A percentile compares a stretch with the other conserved stretches of the same genome.
phyloP scores from a whole-genome alignment of 2,797 vertebrate species.

The Sebastolobus alascanus region DNA sequence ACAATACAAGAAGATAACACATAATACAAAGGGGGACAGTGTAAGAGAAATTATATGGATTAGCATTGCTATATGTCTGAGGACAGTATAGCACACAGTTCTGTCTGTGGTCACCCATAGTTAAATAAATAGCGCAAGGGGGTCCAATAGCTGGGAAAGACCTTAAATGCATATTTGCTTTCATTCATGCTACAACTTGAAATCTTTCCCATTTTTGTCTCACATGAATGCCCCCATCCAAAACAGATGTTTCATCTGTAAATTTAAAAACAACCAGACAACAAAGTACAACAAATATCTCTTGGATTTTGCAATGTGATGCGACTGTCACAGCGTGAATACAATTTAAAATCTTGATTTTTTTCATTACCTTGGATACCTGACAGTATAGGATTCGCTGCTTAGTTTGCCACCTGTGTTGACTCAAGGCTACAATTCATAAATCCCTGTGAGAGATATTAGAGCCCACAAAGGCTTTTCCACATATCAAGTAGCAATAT shows the following conservation, averaged over 20 bases:
- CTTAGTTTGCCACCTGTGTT: constrained; percentile 14
- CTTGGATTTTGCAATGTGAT: not conserved
- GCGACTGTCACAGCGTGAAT: not conserved
- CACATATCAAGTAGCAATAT: constrained; percentile 12
- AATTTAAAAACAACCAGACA: not conserved
- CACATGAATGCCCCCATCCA: not conserved
- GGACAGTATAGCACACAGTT: not conserved
- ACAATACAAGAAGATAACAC: not conserved
- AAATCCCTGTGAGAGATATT: constrained; percentile 11
- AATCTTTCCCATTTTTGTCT: not conserved
- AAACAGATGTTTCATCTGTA: not conserved
- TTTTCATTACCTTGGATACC: constrained; percentile 9
- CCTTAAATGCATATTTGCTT: not conserved
- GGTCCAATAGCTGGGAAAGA: not conserved
- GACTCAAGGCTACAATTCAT: constrained; percentile 13
- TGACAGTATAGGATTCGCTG: constrained; percentile 7
- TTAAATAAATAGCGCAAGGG: too few relatives aligned
- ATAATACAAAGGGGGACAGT: not conserved
- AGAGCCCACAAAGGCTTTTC: not conserved
- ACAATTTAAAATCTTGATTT: not conserved
- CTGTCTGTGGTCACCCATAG: not conserved
- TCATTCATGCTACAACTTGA: not conserved
- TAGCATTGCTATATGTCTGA: not conserved
- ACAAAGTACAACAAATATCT: not conserved
- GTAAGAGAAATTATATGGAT: not conserved